Conservation (phyloP, 2,113 vertebrate genomes). For the Meles meles region DNA sequence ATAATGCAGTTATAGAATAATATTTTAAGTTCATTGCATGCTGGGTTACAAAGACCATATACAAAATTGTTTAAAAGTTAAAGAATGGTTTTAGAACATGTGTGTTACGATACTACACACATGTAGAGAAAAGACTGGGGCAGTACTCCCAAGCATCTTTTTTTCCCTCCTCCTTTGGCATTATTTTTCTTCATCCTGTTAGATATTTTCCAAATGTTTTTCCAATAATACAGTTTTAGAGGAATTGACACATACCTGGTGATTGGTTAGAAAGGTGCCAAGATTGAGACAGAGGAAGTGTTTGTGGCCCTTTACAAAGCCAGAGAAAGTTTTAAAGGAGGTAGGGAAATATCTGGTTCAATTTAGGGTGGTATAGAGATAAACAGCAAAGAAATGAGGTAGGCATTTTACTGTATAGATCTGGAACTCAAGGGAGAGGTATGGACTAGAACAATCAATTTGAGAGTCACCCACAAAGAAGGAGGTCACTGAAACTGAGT, state of each 20-base stretch:
- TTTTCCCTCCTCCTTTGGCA: background rate
- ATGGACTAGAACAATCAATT: background rate
- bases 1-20: background rate
- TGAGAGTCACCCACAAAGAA: background rate
- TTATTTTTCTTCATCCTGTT: background rate
- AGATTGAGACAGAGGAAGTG: background rate
- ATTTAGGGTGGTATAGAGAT: background rate
- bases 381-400: background rate
- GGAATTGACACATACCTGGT: background rate
- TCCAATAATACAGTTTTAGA: background rate
- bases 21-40: background rate
- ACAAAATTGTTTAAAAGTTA: background rate
- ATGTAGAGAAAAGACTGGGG: background rate
- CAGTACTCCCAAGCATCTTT: background rate
- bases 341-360: background rate
- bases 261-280: background rate
- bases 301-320: background rate
- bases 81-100: background rate
- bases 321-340: background rate
- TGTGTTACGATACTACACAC: background rate
- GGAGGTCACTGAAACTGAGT: background rate
- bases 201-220: background rate
- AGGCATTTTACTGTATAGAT: background rate
- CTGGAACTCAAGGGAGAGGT: background rate
- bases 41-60: background rate